phyloP scores from a whole-genome alignment of 1,140 invertebrate species.

The Himalopsyche phryganea region DNA sequence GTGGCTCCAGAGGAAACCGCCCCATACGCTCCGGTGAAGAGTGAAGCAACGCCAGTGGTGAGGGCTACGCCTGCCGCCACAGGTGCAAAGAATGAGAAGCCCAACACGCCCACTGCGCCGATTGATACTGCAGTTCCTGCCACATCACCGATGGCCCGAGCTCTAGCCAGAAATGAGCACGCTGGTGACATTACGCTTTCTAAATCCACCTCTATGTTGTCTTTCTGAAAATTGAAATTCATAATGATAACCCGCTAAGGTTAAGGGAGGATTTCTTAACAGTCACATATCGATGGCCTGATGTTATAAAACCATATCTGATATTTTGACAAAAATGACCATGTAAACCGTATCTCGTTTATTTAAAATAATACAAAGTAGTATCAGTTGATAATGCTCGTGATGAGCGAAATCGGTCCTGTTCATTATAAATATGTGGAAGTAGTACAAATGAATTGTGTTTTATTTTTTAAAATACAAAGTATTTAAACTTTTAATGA shows the following conservation, averaged over 20 bases:
- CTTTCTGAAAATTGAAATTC: constrained; percentile 3
- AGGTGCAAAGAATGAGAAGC: constrained; percentile 15
- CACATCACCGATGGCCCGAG: constrained; percentile 2
- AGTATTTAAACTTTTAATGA: too few relatives aligned
- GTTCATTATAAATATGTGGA: too few relatives aligned
- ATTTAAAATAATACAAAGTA: too few relatives aligned
- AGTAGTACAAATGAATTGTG: too few relatives aligned
- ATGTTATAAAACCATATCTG: too few relatives aligned
- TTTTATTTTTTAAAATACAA: too few relatives aligned
- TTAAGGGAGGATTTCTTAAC: neutral
- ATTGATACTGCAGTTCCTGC: constrained; percentile 9
- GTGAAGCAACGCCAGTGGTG: constrained; percentile 4
- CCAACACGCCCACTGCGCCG: constrained; percentile 18
- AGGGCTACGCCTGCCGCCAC: constrained; percentile 13
- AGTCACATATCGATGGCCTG: neutral
- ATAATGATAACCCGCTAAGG: neutral
- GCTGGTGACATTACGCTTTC: constrained; percentile 8
- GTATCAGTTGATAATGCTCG: too few relatives aligned
- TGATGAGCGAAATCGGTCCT: neutral
- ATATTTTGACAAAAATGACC: too few relatives aligned
- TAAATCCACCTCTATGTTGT: neutral
- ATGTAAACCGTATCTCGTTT: too few relatives aligned
- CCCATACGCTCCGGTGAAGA: constrained; percentile 11
- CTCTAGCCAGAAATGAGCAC: constrained; percentile 2
- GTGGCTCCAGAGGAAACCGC: constrained; percentile 1